phyloP scores from a whole-genome alignment of 2,888 invertebrate species.

The Morpho deidamia region DNA sequence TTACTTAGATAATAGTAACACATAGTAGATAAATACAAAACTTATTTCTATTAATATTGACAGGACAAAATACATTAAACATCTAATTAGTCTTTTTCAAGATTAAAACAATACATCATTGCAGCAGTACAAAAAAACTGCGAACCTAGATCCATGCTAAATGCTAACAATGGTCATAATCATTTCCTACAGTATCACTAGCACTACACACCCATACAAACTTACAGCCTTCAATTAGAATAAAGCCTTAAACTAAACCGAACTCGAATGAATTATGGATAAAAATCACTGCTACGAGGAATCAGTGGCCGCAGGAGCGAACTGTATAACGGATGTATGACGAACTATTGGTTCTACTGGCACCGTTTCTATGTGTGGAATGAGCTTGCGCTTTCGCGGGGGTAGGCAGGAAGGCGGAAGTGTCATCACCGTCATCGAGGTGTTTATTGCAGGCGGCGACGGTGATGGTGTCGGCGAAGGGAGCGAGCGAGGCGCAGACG shows the following conservation, averaged over 20 bases:
- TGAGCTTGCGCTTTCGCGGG: constrained; percentile 87
- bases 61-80: constrained; percentile 47
- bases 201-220: constrained; percentile 30
- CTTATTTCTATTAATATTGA: constrained; percentile 40
- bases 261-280: constrained; percentile 17
- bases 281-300: constrained; percentile 38
- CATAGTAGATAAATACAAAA: constrained; percentile 41
- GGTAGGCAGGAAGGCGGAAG: constrained; percentile 80
- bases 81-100: constrained; percentile 52
- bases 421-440: constrained; percentile 25
- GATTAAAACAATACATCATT: constrained; percentile 29
- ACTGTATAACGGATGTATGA: constrained; percentile 88
- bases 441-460: constrained; percentile 57
- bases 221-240: constrained; percentile 41
- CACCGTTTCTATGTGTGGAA: constrained; percentile 80
- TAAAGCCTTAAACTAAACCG: constrained; percentile 32
- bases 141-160: constrained; percentile 16
- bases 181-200: constrained; percentile 23
- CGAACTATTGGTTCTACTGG: constrained; percentile 52
- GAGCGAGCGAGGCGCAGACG: constrained; percentile 75
- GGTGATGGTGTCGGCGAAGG: constrained; percentile 54
- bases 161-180: constrained; percentile 26
- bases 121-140: constrained; percentile 19
- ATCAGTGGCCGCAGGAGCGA: constrained; percentile 84
- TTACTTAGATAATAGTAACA: constrained; percentile 27